These are phyloP conservation scores for Ceratosolen solmsi DNA, from an alignment of 1,140 invertebrate genomes.

Conservation along the genomic window DNA sequence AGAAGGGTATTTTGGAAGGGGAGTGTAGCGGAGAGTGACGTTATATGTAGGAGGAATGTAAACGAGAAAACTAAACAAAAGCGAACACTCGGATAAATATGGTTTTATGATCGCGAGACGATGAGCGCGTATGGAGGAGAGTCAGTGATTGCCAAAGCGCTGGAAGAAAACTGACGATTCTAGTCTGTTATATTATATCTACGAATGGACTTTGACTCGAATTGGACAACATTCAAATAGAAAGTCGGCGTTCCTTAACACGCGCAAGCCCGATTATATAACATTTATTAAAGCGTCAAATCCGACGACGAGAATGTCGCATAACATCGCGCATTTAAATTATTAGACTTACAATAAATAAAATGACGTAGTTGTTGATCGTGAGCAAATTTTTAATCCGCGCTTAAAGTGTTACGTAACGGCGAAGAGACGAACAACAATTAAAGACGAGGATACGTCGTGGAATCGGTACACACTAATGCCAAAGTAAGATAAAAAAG, in stretches of 20 bases:
- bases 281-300: not conserved
- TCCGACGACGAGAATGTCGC: no score
- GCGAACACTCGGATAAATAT: conserved; percentile 58
- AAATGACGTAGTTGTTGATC: not conserved
- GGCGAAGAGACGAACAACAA: no score
- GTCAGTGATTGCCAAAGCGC: conserved; percentile 6
- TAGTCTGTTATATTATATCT: conserved; percentile 23
- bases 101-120: conserved; percentile 59
- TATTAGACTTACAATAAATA: not conserved
- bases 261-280: not conserved
- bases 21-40: conserved; percentile 13
- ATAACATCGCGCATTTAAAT: not conserved
- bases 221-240: conserved; percentile 36
- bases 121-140: conserved; percentile 27
- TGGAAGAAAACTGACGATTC: conserved; percentile 51
- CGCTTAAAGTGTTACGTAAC: no score
- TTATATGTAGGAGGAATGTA: conserved; percentile 54
- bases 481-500: no score
- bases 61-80: conserved; percentile 63
- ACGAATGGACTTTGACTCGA: not conserved
- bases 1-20: not conserved
- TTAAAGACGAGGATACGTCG: no score
- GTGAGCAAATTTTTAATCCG: no score
- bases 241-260: not conserved
- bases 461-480: no score